Percentiles rank a stretch among this genome's conserved stretches.
Evolutionary conservation across 64 coral and sea anemone species (phyloP).

Genomic region (Platygyra sinensis): DNA sequence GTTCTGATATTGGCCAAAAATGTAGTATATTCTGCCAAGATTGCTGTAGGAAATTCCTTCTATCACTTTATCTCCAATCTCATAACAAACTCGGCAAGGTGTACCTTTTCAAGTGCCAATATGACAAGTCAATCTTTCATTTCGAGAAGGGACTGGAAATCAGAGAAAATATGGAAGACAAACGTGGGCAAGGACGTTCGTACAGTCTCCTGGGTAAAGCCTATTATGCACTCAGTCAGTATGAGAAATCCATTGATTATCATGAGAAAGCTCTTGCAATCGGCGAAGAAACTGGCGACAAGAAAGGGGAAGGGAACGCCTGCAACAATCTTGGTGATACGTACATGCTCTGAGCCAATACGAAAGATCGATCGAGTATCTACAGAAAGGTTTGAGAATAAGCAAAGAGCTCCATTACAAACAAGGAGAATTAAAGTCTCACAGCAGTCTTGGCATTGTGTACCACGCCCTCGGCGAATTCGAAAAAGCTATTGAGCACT

Average conservation of each 20-base stretch:
- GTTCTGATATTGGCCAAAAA: not conserved
- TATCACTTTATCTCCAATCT: not conserved
- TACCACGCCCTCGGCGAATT: constrained; percentile 18
- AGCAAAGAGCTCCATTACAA: constrained; percentile 3
- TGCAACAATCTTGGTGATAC: constrained; percentile 24
- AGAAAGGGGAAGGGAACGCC: constrained; percentile 16
- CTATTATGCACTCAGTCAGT: constrained; percentile 11
- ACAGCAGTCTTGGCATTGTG: constrained; percentile 11
- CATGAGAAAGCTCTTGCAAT: constrained; percentile 22
- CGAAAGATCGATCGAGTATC: constrained; percentile 12
- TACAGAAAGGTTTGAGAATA: constrained; percentile 24
- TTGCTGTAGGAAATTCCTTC: not conserved
- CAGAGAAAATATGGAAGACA: constrained; percentile 29
- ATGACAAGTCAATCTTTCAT: constrained; percentile 28
- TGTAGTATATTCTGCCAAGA: constrained; percentile 7
- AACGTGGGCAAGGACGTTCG: not conserved
- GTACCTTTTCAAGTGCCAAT: not conserved
- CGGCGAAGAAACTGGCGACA: constrained; percentile 23
- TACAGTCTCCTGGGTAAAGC: constrained; percentile 17
- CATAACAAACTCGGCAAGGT: constrained; percentile 6
- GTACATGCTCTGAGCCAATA: constrained; percentile 24
- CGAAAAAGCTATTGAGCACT: constrained; percentile 26
- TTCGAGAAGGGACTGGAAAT: constrained; percentile 14
- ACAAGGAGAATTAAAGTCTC: not conserved
- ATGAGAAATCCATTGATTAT: constrained; percentile 35